Base-by-base conservation (phyloP, 2,797 vertebrate genomes). In the Propithecus deckenii region DNA sequence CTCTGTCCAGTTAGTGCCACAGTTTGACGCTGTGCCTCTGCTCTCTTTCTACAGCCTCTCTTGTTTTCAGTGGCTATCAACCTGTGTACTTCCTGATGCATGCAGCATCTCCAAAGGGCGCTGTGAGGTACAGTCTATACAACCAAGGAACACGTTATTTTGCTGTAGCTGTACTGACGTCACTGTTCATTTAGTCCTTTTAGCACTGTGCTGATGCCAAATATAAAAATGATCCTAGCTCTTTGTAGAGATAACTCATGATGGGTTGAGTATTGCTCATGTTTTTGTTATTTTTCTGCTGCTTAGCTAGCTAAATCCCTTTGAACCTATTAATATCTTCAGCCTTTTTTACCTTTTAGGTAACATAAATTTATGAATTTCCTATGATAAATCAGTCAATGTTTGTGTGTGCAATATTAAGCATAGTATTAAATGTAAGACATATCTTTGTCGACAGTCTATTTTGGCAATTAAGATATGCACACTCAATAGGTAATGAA, bases 101-200 rank as follows among this genome's bases (percentile, higher is more conserved):
- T 28, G 74, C 38, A 28, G 69, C 6, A 65, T 79, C 86, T 95
- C 81, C 67, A 48, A 20, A 86, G 43, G 75, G 61, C 46, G 14
- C 50, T n/a, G 4, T 48, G 63, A 52, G 4, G 50, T 55, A 63
- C 50, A 67, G 25, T 94, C 46, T 48, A 12, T 59, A 78, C 35
- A 57, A 85, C 76, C n/a, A 85, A 85, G 61, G 74, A 67, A 52
- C 46, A 46, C 43, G 25, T 63, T 89, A 32, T 52, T 91, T 81
- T 83, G 38, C 78, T 83, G 20, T 46, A 63, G 38, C 81, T 90
- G 4, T 59, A 23, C 38, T 94, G 81, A 79, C 67, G 22, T 86
- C 72, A 46, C 80, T 87, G 38, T 75, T 95, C 61, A 69, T 79
- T 78, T 79, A 48, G 88, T 91, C 22, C 78, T 91, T 75, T 92